Percentiles rank a stretch among this genome's conserved stretches.
These are phyloP conservation scores for Anarsia innoxiella DNA, from an alignment of 2,888 invertebrate genomes.

Conservation along the genomic window DNA sequence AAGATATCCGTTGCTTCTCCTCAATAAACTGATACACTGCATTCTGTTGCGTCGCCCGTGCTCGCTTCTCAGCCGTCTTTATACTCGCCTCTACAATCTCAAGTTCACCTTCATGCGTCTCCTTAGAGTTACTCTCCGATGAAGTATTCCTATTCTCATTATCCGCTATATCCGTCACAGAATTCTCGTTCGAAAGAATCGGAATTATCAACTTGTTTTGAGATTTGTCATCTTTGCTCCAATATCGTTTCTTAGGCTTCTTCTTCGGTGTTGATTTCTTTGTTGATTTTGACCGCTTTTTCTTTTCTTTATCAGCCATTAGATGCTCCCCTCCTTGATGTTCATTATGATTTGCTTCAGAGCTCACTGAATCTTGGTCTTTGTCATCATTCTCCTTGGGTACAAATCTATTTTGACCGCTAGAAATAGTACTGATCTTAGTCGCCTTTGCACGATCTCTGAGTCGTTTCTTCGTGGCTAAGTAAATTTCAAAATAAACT, in stretches of 20 bases:
- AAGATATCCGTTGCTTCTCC: constrained; percentile 91
- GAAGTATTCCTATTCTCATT: constrained; percentile 62
- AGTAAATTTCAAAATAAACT: constrained; percentile 96
- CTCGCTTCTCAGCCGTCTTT: constrained; percentile 41
- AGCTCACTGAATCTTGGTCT: constrained; percentile 88
- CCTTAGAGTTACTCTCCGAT: constrained; percentile 67
- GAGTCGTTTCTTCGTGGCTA: constrained; percentile 90
- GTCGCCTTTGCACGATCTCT: constrained; percentile 89
- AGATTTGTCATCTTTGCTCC: constrained; percentile 65
- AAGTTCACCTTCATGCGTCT: constrained; percentile 56
- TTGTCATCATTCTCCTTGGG: constrained; percentile 69
- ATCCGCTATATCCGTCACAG: constrained; percentile 56
- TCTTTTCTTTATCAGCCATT: constrained; percentile 49
- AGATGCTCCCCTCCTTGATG: constrained; percentile 58
- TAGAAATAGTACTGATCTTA: constrained; percentile 81
- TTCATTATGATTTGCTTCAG: constrained; percentile 87
- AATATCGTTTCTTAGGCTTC: constrained; percentile 70
- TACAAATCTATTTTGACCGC: constrained; percentile 52
- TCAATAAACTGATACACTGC: constrained; percentile 91
- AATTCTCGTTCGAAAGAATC: constrained; percentile 63
- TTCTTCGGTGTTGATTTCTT: constrained; percentile 63
- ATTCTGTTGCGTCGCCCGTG: constrained; percentile 58
- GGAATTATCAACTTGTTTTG: constrained; percentile 67
- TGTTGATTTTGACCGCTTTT: constrained; percentile 37
- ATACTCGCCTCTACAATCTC: constrained; percentile 38